Percentiles rank a stretch among this genome's conserved stretches.
phyloP scores from a whole-genome alignment of 1,140 invertebrate species.

The Achatina immaculata region DNA sequence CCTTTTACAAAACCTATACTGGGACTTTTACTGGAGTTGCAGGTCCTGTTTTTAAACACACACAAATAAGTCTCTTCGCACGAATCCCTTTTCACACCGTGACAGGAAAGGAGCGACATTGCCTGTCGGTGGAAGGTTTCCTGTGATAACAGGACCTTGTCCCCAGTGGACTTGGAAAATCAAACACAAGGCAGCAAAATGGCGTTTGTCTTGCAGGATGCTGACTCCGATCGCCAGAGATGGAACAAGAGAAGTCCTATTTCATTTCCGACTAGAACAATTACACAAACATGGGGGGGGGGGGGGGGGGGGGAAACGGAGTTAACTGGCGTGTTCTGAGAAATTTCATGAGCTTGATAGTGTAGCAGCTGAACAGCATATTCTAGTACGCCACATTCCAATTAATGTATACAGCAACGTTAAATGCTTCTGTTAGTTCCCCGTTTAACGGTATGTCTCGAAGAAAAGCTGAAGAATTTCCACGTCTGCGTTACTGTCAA shows the following conservation, averaged over 20 bases:
- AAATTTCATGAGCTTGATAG: too few relatives aligned
- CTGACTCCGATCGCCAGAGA: neutral
- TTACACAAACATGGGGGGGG: neutral
- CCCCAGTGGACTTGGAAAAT: neutral
- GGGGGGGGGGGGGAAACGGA: too few relatives aligned
- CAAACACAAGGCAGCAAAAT: neutral
- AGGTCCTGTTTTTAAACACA: neutral
- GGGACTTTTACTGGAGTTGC: neutral
- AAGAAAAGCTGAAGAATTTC: too few relatives aligned
- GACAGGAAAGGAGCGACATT: neutral
- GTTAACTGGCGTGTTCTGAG: too few relatives aligned
- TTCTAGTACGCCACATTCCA: too few relatives aligned
- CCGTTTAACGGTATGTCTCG: too few relatives aligned
- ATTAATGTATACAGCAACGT: too few relatives aligned
- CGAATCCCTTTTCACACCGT: neutral
- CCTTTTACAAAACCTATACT: neutral
- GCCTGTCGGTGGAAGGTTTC: neutral
- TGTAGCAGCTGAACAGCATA: too few relatives aligned
- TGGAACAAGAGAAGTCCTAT: neutral
- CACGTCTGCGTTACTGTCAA: too few relatives aligned
- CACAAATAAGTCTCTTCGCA: neutral
- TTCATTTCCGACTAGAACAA: neutral
- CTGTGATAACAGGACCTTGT: neutral
- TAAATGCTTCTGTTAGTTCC: too few relatives aligned
- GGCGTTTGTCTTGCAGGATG: neutral